phyloP scores from a whole-genome alignment of 2,797 vertebrate species.

The Phoeniculus purpureus region DNA sequence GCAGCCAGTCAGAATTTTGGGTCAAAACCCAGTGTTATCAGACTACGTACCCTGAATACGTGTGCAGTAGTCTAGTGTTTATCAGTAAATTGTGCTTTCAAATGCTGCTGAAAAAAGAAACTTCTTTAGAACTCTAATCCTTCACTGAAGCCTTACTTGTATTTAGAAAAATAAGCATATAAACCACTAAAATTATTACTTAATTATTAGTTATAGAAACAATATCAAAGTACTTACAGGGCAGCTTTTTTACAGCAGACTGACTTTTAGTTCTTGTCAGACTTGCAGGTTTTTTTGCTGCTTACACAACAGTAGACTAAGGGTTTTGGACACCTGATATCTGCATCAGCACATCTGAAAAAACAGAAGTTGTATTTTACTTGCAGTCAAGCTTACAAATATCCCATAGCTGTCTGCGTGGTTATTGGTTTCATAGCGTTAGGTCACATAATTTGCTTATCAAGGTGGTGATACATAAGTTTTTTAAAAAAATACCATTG shows the following conservation, averaged over 20 bases:
- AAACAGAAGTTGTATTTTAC: not conserved
- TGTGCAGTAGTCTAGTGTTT: not conserved
- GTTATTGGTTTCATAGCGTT: not conserved
- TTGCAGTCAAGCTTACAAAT: not conserved
- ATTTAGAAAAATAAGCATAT: not conserved
- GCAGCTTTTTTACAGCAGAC: not conserved
- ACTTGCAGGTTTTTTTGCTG: not conserved
- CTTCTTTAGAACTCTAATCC: not conserved
- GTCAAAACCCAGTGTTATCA: not conserved
- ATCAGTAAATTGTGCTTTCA: not conserved
- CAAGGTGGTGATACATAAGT: not conserved
- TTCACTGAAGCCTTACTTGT: not conserved
- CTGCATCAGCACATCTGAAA: not conserved
- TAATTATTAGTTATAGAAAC: not conserved
- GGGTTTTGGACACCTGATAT: not conserved
- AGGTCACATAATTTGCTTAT: not conserved
- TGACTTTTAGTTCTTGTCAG: not conserved
- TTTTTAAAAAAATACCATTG: too few relatives aligned
- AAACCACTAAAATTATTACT: not conserved
- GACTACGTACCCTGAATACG: not conserved
- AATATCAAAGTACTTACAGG: not conserved
- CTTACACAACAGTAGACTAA: not conserved
- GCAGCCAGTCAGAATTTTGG: not conserved
- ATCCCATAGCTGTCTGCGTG: not conserved
- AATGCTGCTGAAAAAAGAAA: not conserved